Evolutionary conservation across 2,888 invertebrate genomes (phyloP).

Genomic region (Ceramica pisi): DNA sequence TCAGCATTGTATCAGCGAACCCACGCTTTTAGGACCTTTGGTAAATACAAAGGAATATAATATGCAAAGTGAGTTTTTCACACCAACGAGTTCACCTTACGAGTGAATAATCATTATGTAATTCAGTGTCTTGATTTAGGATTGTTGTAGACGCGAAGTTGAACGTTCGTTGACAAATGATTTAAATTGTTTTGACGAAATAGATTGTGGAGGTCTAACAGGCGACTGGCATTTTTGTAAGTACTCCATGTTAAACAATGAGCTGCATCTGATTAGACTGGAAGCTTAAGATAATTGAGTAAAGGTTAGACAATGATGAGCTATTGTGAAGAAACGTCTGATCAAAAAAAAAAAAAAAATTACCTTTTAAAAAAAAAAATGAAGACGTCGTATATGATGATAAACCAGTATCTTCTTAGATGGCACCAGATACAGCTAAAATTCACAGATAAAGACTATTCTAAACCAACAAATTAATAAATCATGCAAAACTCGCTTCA

Average conservation of each 20-base stretch:
- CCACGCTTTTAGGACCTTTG: conserved; percentile 58
- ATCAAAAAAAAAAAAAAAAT: not conserved
- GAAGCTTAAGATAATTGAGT: too few species aligned
- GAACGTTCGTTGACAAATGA: not conserved
- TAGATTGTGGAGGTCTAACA: not conserved
- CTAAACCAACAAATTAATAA: conserved; percentile 7
- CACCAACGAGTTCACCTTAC: conserved; percentile 17
- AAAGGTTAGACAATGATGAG: too few species aligned
- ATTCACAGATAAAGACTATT: not conserved
- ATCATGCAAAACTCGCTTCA: conserved; percentile 45
- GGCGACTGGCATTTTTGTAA: not conserved
- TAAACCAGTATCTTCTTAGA: not conserved
- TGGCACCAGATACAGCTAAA: not conserved
- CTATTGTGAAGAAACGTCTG: too few species aligned
- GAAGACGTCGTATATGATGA: not conserved
- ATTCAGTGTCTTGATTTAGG: conserved; percentile 7
- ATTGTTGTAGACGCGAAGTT: not conserved
- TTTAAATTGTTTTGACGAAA: not conserved
- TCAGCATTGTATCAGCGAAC: conserved; percentile 67
- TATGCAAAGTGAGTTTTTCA: conserved; percentile 38
- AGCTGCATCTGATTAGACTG: too few species aligned
- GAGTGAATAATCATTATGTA: conserved; percentile 50
- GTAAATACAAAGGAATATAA: conserved; percentile 58
- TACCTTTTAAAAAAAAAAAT: not conserved
- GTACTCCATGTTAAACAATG: not conserved